Base-by-base conservation (phyloP, 2,113 vertebrate genomes). In the Pitta sordida region DNA sequence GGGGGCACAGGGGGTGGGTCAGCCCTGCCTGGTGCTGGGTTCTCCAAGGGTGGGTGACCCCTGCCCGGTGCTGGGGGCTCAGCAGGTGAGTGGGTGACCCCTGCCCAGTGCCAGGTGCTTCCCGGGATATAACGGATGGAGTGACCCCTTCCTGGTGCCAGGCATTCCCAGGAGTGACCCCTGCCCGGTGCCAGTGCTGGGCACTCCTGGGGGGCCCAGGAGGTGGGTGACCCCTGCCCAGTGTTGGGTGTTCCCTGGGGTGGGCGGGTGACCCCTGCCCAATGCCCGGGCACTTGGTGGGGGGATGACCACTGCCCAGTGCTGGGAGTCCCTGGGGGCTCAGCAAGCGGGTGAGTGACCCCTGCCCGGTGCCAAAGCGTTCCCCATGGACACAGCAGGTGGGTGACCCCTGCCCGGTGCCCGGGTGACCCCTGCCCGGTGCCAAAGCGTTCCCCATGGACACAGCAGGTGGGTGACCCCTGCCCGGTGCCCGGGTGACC, bases 311-410 rank as follows among this genome's bases (percentile, higher is more conserved):
- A 10, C 52, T 55, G 52, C 18, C 52, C 7, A 2, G 6, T 55
- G 52, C 18, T 7, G 53, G 32, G 52, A 9, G 43, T 44, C 17
- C 17, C 43, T 43, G 43, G 48, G 48, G 12, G 14, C 48, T 49
- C 23, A 49, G 23, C 43, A 43, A 15, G 24, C 7, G 24, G 17
- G 10, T 53, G 46, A 18, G 7, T 55, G 53, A n/a, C 19, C 56
- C n/a, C 34, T 59, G n/a, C 10, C 22, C 8, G 15, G 10, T 36
- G 56, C 14, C 34, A 32, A 22, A 20, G 32, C 21, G 19, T 19
- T 34, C 32, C 55, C 14, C n/a, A 8, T 4, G 21, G 6, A 2
- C 39, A 29, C 8, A 1, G 46, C 4, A 17, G 16, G 29, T 1
- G 23, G 29, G 51, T 52, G 60, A 36, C 26, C 77, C n/a, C 20